These are phyloP conservation scores for Pseudopodoces humilis DNA, from an alignment of 2,113 vertebrate species.

Conservation along the genomic window DNA sequence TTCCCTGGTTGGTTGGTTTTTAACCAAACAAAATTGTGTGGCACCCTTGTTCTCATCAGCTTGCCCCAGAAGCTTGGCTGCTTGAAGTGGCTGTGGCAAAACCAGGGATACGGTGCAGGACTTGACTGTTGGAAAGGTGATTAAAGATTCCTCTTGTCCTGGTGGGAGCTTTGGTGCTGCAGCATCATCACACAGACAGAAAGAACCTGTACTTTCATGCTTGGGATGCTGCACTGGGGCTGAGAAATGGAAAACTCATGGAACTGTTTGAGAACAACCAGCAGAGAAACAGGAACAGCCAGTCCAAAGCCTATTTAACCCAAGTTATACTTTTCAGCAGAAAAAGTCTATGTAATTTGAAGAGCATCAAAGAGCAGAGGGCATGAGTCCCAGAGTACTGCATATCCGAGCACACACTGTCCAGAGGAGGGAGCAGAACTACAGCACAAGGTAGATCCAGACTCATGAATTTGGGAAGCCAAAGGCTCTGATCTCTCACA, in stretches of 20 bases:
- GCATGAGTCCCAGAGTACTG: accelerated
- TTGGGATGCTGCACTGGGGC: neutral
- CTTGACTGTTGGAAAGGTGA: neutral
- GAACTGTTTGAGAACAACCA: neutral
- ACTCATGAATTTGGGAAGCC: neutral
- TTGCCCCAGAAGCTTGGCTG: neutral
- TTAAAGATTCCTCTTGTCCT: neutral
- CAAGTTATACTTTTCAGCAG: neutral
- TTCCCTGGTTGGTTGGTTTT: neutral
- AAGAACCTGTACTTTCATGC: neutral
- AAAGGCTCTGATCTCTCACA: neutral
- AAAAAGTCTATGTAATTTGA: neutral
- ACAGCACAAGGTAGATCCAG: neutral
- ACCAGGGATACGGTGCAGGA: neutral
- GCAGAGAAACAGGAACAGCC: neutral
- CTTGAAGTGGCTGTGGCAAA: neutral
- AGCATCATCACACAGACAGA: neutral
- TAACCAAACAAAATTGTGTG: neutral
- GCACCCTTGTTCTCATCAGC: neutral
- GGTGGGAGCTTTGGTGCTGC: neutral
- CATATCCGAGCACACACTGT: accelerated
- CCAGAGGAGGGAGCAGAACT: neutral
- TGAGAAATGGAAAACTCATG: neutral
- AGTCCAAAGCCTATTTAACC: neutral
- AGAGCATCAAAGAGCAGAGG: neutral